phyloP scores from a whole-genome alignment of 2,888 invertebrate species.

The Busseola fusca region DNA sequence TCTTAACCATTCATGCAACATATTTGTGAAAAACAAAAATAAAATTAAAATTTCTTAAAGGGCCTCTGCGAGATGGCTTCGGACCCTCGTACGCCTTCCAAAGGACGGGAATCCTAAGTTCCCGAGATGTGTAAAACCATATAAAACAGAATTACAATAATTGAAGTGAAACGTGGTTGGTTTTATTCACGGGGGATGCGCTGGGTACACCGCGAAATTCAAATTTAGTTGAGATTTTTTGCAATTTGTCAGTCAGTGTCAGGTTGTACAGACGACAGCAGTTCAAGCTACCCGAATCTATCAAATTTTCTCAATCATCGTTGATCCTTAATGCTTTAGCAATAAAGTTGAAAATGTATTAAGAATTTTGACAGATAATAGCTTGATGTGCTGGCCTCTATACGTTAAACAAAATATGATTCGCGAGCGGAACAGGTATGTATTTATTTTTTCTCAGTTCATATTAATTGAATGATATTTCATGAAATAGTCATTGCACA shows the following conservation, averaged over 20 bases:
- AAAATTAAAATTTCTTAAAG: neutral
- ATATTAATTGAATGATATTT: neutral
- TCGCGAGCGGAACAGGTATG: neutral
- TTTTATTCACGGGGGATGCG: neutral
- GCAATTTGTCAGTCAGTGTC: neutral
- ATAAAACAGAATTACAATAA: conserved; percentile 5
- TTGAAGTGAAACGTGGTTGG: conserved; percentile 14
- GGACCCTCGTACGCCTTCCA: too few relatives aligned
- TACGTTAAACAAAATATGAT: neutral
- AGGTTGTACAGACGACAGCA: neutral
- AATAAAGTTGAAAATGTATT: too few relatives aligned
- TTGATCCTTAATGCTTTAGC: too few relatives aligned
- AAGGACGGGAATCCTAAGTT: too few relatives aligned
- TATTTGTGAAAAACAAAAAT: conserved; percentile 17
- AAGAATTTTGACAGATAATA: too few relatives aligned
- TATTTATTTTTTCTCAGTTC: neutral
- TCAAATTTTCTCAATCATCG: too few relatives aligned
- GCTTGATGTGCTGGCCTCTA: too few relatives aligned
- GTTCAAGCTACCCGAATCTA: too few relatives aligned
- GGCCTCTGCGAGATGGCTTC: too few relatives aligned
- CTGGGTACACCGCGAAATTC: neutral
- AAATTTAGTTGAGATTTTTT: neutral
- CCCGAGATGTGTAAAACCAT: too few relatives aligned
- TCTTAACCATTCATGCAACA: conserved; percentile 43
- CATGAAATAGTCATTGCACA: neutral